These are phyloP conservation scores for Phalacrocorax aristotelis DNA, from an alignment of 2,113 vertebrate genomes.

Conservation along the genomic window DNA sequence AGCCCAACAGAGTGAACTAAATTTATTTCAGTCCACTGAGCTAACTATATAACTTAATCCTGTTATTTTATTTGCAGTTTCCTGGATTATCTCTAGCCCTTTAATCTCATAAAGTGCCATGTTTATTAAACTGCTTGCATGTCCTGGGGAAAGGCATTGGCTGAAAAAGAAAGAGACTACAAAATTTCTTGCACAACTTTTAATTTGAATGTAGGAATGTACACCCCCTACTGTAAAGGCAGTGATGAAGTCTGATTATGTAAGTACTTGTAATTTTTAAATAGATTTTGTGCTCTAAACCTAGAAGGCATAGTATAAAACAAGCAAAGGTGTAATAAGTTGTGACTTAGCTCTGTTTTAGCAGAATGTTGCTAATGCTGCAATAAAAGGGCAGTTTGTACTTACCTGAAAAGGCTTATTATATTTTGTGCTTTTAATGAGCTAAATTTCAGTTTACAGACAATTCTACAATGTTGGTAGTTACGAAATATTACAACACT, in stretches of 20 bases:
- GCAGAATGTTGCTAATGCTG: not conserved
- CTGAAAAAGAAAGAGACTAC: not conserved
- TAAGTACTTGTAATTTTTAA: slow-evolving; percentile 26
- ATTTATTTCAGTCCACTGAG: not conserved
- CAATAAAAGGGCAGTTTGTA: not conserved
- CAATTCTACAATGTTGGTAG: not conserved
- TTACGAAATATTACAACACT: not conserved
- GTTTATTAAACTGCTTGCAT: not conserved
- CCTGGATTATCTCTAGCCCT: slow-evolving; percentile 38
- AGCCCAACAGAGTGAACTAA: not conserved
- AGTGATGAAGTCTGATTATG: not conserved
- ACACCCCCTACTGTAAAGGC: not conserved
- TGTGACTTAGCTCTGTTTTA: not conserved
- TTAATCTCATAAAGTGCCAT: slow-evolving; percentile 10
- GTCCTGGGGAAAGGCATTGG: not conserved
- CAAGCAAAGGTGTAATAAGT: not conserved
- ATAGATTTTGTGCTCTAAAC: not conserved
- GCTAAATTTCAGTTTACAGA: not conserved
- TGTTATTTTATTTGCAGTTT: slow-evolving; percentile 25
- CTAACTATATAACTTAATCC: slow-evolving; percentile 50
- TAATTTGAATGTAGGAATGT: not conserved
- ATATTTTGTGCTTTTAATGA: not conserved
- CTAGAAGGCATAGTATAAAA: not conserved
- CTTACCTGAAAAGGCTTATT: not conserved
- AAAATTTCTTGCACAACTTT: not conserved